A percentile compares a stretch with the other conserved stretches of the same genome.
Evolutionary conservation across 2,797 vertebrate species (phyloP).

Genomic region (Sebastes reedi): DNA sequence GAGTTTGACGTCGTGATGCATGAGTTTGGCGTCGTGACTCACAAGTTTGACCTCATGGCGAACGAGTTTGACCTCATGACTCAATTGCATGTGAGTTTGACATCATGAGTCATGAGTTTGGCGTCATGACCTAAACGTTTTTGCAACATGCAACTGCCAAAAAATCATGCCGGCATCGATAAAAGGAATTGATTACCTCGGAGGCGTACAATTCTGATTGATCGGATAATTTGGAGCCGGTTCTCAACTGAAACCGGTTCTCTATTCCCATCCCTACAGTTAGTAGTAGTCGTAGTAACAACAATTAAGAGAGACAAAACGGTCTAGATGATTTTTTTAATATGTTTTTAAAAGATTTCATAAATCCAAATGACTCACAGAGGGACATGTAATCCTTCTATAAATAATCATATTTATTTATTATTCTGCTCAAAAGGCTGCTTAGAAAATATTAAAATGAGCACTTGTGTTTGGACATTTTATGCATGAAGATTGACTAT

Average conservation of each 20-base stretch:
- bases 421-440: neutral
- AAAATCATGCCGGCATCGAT: neutral
- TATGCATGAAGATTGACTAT: neutral
- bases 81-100: too few relatives aligned
- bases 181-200: neutral
- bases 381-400: neutral
- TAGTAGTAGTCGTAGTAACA: too few relatives aligned
- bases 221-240: neutral
- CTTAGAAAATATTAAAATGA: neutral
- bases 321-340: neutral
- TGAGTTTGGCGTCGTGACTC: too few relatives aligned
- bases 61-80: too few relatives aligned
- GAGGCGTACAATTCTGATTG: neutral
- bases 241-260: neutral
- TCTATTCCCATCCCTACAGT: neutral
- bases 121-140: neutral
- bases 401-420: neutral
- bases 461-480: neutral
- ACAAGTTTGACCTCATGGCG: too few relatives aligned
- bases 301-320: neutral
- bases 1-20: too few relatives aligned
- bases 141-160: accelerated
- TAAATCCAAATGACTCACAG: neutral
- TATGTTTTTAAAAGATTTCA: neutral
- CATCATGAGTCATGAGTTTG: too few relatives aligned